phyloP scores from a whole-genome alignment of 2,797 vertebrate species.

The Aplochiton taeniatus region DNA sequence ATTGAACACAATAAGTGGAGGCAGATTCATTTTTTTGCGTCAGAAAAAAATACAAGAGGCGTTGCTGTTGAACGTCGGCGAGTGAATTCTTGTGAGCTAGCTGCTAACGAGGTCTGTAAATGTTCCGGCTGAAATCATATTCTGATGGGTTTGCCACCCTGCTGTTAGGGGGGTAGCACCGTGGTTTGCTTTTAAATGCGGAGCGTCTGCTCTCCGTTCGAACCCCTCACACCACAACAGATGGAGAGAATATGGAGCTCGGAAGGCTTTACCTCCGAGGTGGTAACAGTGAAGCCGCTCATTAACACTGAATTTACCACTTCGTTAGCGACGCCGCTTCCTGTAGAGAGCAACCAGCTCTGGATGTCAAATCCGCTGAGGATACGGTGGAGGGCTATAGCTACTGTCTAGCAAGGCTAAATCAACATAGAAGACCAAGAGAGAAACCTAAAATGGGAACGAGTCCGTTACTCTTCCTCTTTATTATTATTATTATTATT shows the following conservation, averaged over 20 bases:
- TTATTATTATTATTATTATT: too few species aligned
- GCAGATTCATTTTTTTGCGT: conserved; percentile 66
- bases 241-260: conserved; percentile 91
- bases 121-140: conserved; percentile 74
- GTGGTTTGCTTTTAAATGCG: conserved; percentile 87
- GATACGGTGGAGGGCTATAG: conserved; percentile 66
- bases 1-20: conserved; percentile 75
- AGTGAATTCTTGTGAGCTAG: conserved; percentile 57
- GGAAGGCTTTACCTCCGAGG: conserved; percentile 97
- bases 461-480: too few species aligned
- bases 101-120: conserved; percentile 83
- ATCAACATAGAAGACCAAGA: conserved; percentile 57
- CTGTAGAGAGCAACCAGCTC: conserved; percentile 91
- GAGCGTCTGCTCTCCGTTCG: conserved; percentile 90
- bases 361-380: conserved; percentile 84
- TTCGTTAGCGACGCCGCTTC: conserved; percentile 97
- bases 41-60: background rate
- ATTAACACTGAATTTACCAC: conserved; percentile 99
- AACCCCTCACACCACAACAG: conserved; percentile 95
- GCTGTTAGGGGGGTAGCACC: conserved; percentile 82
- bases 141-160: conserved; percentile 85
- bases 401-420: conserved; percentile 62
- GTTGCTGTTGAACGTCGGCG: conserved; percentile 51
- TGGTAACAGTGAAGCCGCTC: conserved; percentile 99
- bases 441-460: too few species aligned